Evolutionary conservation across 1,140 invertebrate species (phyloP).

Genomic region (Drosophila miranda): DNA sequence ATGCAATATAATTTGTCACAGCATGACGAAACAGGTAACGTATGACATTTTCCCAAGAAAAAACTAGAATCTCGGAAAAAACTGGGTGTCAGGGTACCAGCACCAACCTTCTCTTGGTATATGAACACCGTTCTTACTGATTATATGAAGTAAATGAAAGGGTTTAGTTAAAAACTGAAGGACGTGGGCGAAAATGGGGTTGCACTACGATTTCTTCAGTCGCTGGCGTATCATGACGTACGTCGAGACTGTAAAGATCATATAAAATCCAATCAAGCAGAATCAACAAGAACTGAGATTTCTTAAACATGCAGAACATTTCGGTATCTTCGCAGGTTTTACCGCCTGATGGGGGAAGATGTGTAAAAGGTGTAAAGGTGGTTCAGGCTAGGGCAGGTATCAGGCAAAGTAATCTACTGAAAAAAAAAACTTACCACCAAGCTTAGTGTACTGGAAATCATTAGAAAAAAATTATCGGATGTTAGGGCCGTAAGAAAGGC

Average conservation of each 20-base stretch:
- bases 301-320: conserved; percentile 88
- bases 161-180: conserved; percentile 64
- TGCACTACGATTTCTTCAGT: conserved; percentile 49
- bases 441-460: conserved; percentile 88
- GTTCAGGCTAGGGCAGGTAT: not conserved
- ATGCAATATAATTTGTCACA: conserved; percentile 25
- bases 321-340: conserved; percentile 87
- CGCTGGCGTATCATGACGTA: conserved; percentile 73
- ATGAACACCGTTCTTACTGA: conserved; percentile 40
- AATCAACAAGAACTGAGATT: conserved; percentile 83
- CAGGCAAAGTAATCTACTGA: not conserved
- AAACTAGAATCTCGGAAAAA: conserved; percentile 5
- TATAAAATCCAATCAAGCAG: conserved; percentile 69
- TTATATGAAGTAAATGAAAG: conserved; percentile 81
- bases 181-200: conserved; percentile 58
- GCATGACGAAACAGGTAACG: conserved; percentile 1
- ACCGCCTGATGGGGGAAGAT: conserved; percentile 85
- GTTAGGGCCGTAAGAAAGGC: conserved; percentile 88
- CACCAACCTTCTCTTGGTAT: not conserved
- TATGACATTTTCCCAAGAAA: conserved; percentile 17
- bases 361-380: conserved; percentile 59
- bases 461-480: conserved; percentile 89
- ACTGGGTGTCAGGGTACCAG: not conserved
- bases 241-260: conserved; percentile 71
- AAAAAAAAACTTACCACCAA: conserved; percentile 86